Percentiles rank a stretch among this genome's conserved stretches.
These are phyloP conservation scores for Oxycera nigricornis DNA, from an alignment of 2,888 invertebrate genomes.

Conservation along the genomic window DNA sequence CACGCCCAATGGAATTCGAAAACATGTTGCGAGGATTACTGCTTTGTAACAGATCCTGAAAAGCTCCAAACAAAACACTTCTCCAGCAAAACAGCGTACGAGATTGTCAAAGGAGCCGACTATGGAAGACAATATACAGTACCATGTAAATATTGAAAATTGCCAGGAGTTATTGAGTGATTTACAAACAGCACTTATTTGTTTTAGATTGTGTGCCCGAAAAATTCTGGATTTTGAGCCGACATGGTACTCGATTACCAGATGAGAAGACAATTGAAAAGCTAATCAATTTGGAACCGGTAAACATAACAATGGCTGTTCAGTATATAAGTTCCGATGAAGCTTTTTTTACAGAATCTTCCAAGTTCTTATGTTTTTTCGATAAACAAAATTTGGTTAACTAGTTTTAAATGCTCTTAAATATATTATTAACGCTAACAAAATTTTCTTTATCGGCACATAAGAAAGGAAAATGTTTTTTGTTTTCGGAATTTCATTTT, in stretches of 20 bases:
- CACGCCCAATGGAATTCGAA: neutral
- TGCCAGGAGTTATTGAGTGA: neutral
- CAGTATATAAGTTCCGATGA: too few relatives aligned
- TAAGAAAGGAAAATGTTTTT: too few relatives aligned
- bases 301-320: too few relatives aligned
- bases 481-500: too few relatives aligned
- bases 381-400: too few relatives aligned
- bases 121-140: constrained; percentile 39
- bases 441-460: too few relatives aligned
- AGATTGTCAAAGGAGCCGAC: constrained; percentile 65
- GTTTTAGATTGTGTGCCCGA: constrained; percentile 72
- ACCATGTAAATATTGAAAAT: constrained; percentile 26
- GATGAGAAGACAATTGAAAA: constrained; percentile 64
- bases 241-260: constrained; percentile 76
- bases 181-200: neutral
- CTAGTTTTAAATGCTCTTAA: too few relatives aligned
- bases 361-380: too few relatives aligned
- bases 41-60: constrained; percentile 57
- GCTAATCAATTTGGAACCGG: constrained; percentile 66
- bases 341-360: too few relatives aligned
- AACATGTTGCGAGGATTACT: constrained; percentile 53
- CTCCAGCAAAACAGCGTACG: constrained; percentile 79
- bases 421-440: too few relatives aligned
- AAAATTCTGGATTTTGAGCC: constrained; percentile 75
- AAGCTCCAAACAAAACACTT: constrained; percentile 64